Evolutionary conservation across 2,888 invertebrate species (phyloP), one percentile per base, ranked within the genome.

Genomic region (Punctoribates punctum): DNA sequence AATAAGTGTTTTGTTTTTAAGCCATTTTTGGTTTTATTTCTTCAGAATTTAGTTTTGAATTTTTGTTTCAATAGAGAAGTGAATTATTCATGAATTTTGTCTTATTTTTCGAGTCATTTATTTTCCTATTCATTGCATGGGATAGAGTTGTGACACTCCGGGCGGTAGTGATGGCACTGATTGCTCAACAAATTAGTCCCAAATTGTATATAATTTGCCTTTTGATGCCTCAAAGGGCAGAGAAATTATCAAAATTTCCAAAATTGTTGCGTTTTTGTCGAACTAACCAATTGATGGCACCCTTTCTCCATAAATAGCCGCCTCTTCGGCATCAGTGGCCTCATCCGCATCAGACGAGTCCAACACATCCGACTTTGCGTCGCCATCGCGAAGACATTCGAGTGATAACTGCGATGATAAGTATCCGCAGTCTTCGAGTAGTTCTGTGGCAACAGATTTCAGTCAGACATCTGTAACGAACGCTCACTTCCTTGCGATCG

Each of bases 261-360:
- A 5, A 34, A 34, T 5, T 34, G 13, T 11, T 13, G 11, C 42
- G 11, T 42, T 42, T 42, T 13, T 13, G 42, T 1, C 42, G 11
- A 42, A 42, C 11, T 34, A 34, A 34, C 34, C 4, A 51, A 51
- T 62, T 62, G 27, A 54, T 51, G 20, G 2, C n/a, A 34, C 15
- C 15, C 11, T 72, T 23, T 48, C 34, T 70, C 23, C 23, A 13
- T 11, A 4, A 11, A 23, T 51, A 73, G 46, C 76, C 77, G 78
- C 79, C 73, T 80, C 80, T 23, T 78, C 78, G 76, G 77, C 78
- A 75, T 79, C 80, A 57, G 77, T 79, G 70, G 77, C 77, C 74
- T 80, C 80, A 17, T 79, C 79, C 75, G 80, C 80, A 29, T 80
- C 80, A 54, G 80, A 80, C 62, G 80, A 80, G 77, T 80, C 80